Percentiles rank a stretch among this genome's conserved stretches.
Conservation (phyloP, 2,888 invertebrate genomes). For the Caenorhabditis sp. region DNA sequence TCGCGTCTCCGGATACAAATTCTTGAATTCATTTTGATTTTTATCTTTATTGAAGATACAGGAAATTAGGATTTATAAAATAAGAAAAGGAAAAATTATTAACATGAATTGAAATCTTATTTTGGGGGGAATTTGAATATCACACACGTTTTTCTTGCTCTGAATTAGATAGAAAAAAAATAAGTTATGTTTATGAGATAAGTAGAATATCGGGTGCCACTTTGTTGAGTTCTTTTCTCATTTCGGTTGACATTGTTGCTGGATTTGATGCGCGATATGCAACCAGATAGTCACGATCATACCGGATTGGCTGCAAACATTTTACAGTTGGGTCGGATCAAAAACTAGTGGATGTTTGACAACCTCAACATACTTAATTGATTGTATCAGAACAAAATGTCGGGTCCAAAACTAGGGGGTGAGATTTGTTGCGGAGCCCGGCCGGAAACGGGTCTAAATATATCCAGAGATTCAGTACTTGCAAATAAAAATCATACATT, state of each 20-base stretch:
- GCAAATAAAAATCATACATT: too few species aligned
- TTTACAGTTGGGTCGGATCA: too few species aligned
- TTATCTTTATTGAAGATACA: neutral
- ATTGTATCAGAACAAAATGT: too few species aligned
- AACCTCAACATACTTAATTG: too few species aligned
- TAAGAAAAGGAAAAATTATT: too few species aligned
- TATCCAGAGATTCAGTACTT: too few species aligned
- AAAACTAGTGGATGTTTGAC: neutral
- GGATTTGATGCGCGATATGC: slow-evolving; percentile 20
- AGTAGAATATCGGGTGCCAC: slow-evolving; percentile 39
- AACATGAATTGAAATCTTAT: neutral
- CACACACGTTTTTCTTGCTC: slow-evolving; percentile 15
- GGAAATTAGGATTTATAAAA: neutral
- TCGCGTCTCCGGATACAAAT: slow-evolving; percentile 4
- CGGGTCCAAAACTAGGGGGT: too few species aligned
- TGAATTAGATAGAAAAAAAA: slow-evolving; percentile 1
- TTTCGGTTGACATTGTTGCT: slow-evolving; percentile 12
- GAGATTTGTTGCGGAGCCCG: too few species aligned
- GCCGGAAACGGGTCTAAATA: too few species aligned
- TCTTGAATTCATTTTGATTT: neutral
- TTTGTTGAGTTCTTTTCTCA: slow-evolving; percentile 22
- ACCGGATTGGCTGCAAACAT: slow-evolving; percentile 33
- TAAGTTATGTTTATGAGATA: neutral
- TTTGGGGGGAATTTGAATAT: slow-evolving; percentile 6
- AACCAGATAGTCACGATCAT: slow-evolving; percentile 40